Base-by-base conservation (phyloP, 2,113 vertebrate genomes). In the Struthio camelus region DNA sequence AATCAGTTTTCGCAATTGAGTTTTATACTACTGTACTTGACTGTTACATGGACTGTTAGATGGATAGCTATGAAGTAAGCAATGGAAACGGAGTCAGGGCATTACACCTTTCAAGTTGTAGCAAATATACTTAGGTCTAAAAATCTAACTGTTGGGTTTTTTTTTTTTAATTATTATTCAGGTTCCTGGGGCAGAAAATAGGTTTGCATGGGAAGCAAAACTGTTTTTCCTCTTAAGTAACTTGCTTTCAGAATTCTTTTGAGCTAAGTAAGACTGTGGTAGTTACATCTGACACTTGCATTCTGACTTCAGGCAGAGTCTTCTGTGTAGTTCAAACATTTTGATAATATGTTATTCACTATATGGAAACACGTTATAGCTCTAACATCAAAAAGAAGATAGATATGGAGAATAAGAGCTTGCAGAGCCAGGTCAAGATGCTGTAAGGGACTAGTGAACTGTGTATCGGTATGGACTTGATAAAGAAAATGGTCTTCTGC, bases 11-110 rank as follows among this genome's bases (percentile, higher is more conserved):
- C 96, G 89, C 89, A 90, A 83, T 75, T 83, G 79, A 90, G 76
- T 96, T 97, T 93, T 95, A 71, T 96, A 95, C 91, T 95, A 80
- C 95, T 97, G 94, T 95, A 95, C 61, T 97, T 94, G 89, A 96
- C 95, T 97, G 93, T 97, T 94, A 94, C 66, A 46, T 8, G 64
- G 82, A 94, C 94, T 94, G 6, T 89, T 92, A 85, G 65, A 42
- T 86, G 91, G 89, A 97, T 85, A 95, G 81, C 91, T 93, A 85
- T 95, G 85, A 94, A 95, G 91, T 93, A 94, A 94, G 87, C 95
- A 95, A 95, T 95, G 89, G 89, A 87, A 94, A 81, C 38, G 53
- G 79, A 71, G 81, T 94, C 87, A 95, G 95, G 96, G 93, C 94
- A 97, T 96, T 97, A 93, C 72, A 67, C 71, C 83, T 89, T 94